Percentiles rank a stretch among this genome's conserved stretches.
These are phyloP conservation scores for Aptenodytes forsteri DNA, from an alignment of 2,113 vertebrate genomes.

Conservation along the genomic window DNA sequence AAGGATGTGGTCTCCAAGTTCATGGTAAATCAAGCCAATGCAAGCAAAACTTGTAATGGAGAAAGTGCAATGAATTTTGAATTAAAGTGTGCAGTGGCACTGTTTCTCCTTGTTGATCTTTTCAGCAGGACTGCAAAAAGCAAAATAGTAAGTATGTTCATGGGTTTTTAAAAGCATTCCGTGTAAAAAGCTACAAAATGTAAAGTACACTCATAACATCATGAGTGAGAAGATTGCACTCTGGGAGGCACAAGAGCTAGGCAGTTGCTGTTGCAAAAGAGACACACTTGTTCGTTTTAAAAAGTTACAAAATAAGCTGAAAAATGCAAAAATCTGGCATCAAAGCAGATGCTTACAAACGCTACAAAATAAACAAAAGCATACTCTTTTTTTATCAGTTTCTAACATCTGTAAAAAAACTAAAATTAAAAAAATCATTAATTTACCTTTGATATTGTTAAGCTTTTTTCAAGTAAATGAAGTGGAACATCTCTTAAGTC, in stretches of 20 bases:
- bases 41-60: constrained; percentile 15
- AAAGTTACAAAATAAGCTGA: neutral
- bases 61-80: neutral
- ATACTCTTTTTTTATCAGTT: neutral
- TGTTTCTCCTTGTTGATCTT: neutral
- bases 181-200: neutral
- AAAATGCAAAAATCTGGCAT: neutral
- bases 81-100: neutral
- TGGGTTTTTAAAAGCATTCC: neutral
- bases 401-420: neutral
- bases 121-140: neutral
- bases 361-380: neutral
- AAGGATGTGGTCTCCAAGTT: neutral
- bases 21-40: neutral
- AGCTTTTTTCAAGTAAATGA: neutral
- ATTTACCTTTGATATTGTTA: neutral
- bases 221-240: neutral
- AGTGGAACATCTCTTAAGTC: neutral
- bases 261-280: neutral
- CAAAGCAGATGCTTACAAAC: neutral
- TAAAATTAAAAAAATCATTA: neutral
- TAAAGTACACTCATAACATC: neutral
- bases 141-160: neutral
- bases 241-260: neutral
- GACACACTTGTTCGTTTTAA: neutral